These are phyloP conservation scores for Seriola dumerili DNA, from an alignment of 2,113 vertebrate genomes.

Conservation along the genomic window DNA sequence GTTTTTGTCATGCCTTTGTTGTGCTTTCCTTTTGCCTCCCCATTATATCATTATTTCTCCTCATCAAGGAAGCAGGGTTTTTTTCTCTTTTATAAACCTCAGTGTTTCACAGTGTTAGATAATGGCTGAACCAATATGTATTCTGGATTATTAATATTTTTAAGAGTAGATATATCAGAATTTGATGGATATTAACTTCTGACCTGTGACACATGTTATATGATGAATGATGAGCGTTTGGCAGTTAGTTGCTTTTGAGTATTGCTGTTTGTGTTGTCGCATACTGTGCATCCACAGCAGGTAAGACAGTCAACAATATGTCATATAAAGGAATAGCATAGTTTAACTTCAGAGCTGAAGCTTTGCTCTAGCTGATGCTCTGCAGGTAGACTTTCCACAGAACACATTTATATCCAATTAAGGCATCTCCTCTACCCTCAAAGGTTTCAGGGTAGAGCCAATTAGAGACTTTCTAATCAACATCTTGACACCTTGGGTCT, in stretches of 20 bases:
- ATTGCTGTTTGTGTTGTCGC: background rate
- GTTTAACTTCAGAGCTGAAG: slow-evolving; percentile 31
- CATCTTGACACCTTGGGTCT: slow-evolving; percentile 75
- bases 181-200: slow-evolving; percentile 10
- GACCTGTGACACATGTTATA: slow-evolving; percentile 26
- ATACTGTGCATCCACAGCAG: background rate
- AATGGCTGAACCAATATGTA: slow-evolving; percentile 4
- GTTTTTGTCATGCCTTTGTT: slow-evolving; percentile 69
- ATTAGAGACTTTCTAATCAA: slow-evolving; percentile 79
- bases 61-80: slow-evolving; percentile 63
- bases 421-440: slow-evolving; percentile 59
- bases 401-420: slow-evolving; percentile 71
- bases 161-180: background rate
- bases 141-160: background rate
- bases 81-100: slow-evolving; percentile 31
- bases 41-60: slow-evolving; percentile 70
- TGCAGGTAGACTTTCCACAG: slow-evolving; percentile 55
- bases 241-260: background rate
- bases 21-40: slow-evolving; percentile 55
- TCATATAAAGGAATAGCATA: slow-evolving; percentile 12
- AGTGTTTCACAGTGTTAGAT: slow-evolving; percentile 24
- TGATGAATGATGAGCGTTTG: background rate
- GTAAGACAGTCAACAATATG: slow-evolving; percentile 28
- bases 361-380: slow-evolving; percentile 20
- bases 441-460: slow-evolving; percentile 73